Evolutionary conservation across 2,113 vertebrate genomes (phyloP), one percentile per base, ranked within the genome.

Genomic region (Caranx melampygus): DNA sequence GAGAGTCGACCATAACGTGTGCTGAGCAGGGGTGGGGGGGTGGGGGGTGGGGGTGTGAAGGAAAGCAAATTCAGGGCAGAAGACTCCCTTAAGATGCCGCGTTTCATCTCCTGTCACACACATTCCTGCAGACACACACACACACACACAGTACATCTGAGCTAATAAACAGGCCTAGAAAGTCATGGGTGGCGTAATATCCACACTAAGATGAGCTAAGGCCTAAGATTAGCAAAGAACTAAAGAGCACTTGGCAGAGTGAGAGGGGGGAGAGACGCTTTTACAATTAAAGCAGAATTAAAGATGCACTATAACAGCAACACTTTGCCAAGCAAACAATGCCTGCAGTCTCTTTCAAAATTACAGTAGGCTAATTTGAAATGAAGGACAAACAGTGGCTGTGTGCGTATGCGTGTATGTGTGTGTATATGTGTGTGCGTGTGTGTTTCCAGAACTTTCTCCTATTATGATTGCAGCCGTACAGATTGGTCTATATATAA

Each of bases 311-410:
- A 93, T 92, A 95, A 92, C 92, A 92, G 91, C 91, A 94, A 91
- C 92, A 93, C 92, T 94, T 94, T 93, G 91, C 92, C 92, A 88
- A 92, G 91, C 94, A 94, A 95, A 95, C 94, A 94, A 92, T 87
- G 94, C 94, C 95, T 84, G 91, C 92, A 94, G 95, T 92, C 93
- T 88, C 89, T 90, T 92, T 91, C 87, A 93, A 93, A 95, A 94
- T 95, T 94, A 93, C 93, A 95, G 91, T 86, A 87, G 90, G 91
- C 91, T 94, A 94, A 94, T 95, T 95, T 94, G 90, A 94, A 95
- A 94, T 89, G 94, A 94, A 95, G 95, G 94, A 94, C 94, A 95
- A 95, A 94, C 93, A 92, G 88, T 89, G 87, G 89, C 74, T 70
- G 40, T 66, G 72, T 75, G 60, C 49, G 74, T 55, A 59, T 68